Base-by-base conservation (phyloP, 2,888 invertebrate genomes). In the Anoplius nigerrimus region DNA sequence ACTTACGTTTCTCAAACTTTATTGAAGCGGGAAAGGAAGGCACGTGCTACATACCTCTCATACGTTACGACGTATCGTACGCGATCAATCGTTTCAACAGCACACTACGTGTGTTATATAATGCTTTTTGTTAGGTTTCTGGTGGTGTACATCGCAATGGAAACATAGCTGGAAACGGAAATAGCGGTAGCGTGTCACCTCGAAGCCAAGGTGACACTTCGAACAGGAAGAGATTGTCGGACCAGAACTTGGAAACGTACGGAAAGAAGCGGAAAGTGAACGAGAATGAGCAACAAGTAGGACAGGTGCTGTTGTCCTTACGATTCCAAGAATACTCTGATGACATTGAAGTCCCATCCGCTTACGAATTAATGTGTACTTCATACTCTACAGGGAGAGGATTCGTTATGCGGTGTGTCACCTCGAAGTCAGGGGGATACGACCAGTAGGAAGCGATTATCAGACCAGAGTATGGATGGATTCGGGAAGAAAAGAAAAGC, bases 1-100 rank as follows among this genome's bases (percentile, higher is more conserved):
- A 93, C 93, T 83, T 96, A 95, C 89, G 90, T 95, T 72, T 92
- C 95, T 6, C 91, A 92, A 13, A 92, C 92, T 76, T 90, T 94
- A 72, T 87, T 95, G 52, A 94, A 93, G 85, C 91, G 94, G 46
- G 95, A 95, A 86, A 91, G 94, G 68, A 94, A 94, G 82, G 91
- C 92, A 70, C 8, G 42, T 5, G 3, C 6, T n/a, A 15, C 1
- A 43, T 43, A 42, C 45, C n/a, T 48, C 48, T 11, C 34, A 34
- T 34, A 34, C 34, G 34, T 34, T 34, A 34, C 11, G 11, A 11
- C 11, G 11, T 34, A 34, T 34, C 1, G 34, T 13, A 34, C 6
- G 11, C 34, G 34, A 34, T 34, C 1, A 34, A 34, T 34, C 11
- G 11, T 34, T 34, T 34, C 11, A 34, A 34, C 34, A 34, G 34